Conservation (phyloP, 2,113 vertebrate genomes). For the Zapornia atra region DNA sequence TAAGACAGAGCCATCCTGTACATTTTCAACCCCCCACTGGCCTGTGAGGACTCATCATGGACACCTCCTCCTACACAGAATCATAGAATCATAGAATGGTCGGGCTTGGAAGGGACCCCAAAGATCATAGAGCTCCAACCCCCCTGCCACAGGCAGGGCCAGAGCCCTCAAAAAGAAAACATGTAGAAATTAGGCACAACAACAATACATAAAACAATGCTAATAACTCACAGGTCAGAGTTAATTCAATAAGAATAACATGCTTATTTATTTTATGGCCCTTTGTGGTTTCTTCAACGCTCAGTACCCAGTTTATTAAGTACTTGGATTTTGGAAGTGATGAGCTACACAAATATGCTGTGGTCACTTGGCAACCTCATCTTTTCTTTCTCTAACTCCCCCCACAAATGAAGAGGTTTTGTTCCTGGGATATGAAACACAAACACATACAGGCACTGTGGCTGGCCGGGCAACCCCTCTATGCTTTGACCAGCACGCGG, state of each 20-base stretch:
- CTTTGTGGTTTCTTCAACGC: slow-evolving; percentile 44
- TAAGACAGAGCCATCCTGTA: background rate
- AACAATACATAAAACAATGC: slow-evolving; percentile 16
- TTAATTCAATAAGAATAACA: slow-evolving; percentile 41
- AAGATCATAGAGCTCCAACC: too few relatives aligned
- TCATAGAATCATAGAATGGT: too few relatives aligned
- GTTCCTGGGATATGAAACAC: background rate
- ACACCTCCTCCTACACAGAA: slow-evolving; percentile 30
- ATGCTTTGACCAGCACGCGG: background rate
- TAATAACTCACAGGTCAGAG: slow-evolving; percentile 27
- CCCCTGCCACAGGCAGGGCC: too few relatives aligned
- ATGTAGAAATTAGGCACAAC: slow-evolving; percentile 46
- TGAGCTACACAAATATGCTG: slow-evolving; percentile 39
- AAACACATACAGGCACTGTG: rapidly evolving
- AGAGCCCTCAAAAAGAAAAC: slow-evolving; percentile 22
- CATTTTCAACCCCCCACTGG: background rate
- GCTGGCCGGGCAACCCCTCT: rapidly evolving
- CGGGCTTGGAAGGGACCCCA: too few relatives aligned
- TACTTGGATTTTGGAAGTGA: slow-evolving; percentile 29
- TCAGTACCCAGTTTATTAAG: background rate
- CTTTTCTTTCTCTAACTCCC: background rate
- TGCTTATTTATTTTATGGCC: slow-evolving; percentile 33
- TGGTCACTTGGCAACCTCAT: slow-evolving; percentile 28
- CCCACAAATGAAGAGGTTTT: background rate
- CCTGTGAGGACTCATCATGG: slow-evolving; percentile 10